Conservation (phyloP, 2,113 vertebrate genomes). For the Cygnus buccinator region DNA sequence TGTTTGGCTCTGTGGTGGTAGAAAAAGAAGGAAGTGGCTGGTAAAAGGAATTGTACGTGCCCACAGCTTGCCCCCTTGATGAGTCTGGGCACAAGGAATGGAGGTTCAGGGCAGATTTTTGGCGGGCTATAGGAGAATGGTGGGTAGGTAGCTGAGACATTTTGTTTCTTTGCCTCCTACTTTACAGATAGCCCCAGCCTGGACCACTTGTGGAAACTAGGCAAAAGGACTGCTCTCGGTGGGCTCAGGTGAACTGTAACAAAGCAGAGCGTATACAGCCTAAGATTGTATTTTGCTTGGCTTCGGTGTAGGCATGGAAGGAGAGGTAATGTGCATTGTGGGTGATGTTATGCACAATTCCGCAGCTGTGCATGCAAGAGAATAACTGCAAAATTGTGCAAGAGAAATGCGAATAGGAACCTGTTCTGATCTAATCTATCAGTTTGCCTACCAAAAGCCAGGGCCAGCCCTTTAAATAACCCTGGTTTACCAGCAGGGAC, state of each 20-base stretch:
- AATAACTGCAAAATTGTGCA: neutral
- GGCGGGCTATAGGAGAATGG: neutral
- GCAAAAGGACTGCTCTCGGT: neutral
- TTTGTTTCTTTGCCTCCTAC: neutral
- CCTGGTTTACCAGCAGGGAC: neutral
- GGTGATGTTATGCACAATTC: neutral
- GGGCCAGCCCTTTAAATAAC: neutral
- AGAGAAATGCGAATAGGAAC: neutral
- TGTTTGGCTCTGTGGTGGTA: neutral
- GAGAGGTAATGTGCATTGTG: neutral
- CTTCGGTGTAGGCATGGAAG: neutral
- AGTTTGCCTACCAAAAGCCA: neutral
- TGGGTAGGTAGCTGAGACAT: neutral
- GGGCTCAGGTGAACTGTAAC: neutral
- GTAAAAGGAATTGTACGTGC: neutral
- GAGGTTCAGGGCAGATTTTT: neutral
- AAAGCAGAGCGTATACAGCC: neutral
- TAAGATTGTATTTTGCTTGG: neutral
- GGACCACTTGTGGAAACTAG: neutral
- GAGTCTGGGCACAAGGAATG: neutral
- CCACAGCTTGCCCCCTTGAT: neutral
- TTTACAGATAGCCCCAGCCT: neutral
- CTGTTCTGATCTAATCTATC: neutral
- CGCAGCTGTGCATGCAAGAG: too few species aligned
- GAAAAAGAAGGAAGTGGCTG: neutral